Base-by-base conservation (phyloP, 2,888 invertebrate genomes). In the Chirona hameri region DNA sequence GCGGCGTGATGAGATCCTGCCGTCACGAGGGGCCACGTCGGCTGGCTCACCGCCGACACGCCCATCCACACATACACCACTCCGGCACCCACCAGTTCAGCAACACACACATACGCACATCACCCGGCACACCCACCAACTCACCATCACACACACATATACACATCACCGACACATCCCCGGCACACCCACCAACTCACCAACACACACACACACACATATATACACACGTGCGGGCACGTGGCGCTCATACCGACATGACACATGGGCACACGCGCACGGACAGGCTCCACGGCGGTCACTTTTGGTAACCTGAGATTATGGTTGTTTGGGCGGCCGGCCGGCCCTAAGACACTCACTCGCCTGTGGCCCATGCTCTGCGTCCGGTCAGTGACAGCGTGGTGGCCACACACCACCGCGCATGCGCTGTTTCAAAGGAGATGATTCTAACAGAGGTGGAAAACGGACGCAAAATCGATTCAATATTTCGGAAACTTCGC, bases 241-340 rank as follows among this genome's bases (percentile, higher is more conserved):
- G 39, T 12, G 12, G 48, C 21, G 14, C 29, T 14, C 31, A 72
- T 18, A 1, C 65, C n/a, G 9, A 65, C 65, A 60, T n/a, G 9
- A 7, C n/a, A n/a, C 27, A 5, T 9, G 27, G n/a, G 57, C 18
- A 57, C 57, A 52, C 10, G 57, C 18, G 57, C 10, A 18, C 21
- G 18, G 27, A 24, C 24, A 15, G 79, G n/a, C 48, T 79, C 79
- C 31, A 1, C 46, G 31, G 24, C 39, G 76, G 76, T 76, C 76
- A 76, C 76, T 76, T 39, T 39, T 21, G 76, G 39, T 76, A 76
- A 15, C 76, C 76, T 76, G 76, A 76, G 76, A 76, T 76, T 76
- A 76, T 15, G 31, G 76, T 39, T 7, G 76, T 76, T 21, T n/a
- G 31, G 24, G 76, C 39, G 39, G 76, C 9, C 27, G 39, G 69